These are phyloP conservation scores for Brachionus angularis DNA, from an alignment of 1,140 invertebrate species.

Conservation along the genomic window DNA sequence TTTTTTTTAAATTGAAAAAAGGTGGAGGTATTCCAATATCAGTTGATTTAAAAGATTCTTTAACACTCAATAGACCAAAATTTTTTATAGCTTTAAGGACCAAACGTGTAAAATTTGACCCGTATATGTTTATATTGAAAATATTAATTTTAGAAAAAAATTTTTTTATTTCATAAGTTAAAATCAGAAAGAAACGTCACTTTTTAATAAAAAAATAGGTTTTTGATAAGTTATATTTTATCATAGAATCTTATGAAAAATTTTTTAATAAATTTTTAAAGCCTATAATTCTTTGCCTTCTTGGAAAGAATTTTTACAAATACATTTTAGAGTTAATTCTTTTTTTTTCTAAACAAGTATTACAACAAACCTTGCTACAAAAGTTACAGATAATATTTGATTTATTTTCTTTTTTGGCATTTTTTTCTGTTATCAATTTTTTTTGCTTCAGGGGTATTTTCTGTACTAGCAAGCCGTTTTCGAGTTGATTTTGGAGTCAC, in stretches of 20 bases:
- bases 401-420: background rate
- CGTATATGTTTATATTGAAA: background rate
- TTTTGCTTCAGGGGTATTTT: background rate
- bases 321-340: background rate
- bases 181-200: background rate
- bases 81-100: constrained; percentile 20
- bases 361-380: background rate
- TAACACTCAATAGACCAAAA: background rate
- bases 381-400: background rate
- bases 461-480: background rate
- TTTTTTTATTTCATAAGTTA: background rate
- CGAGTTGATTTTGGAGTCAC: background rate
- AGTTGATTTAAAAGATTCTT: no score
- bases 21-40: no score
- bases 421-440: background rate
- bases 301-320: background rate
- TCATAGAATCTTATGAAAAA: no score
- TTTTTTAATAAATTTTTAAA: no score
- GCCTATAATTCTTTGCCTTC: no score
- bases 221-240: no score
- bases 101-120: background rate
- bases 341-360: background rate
- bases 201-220: background rate
- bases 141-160: background rate
- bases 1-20: no score